Percentiles rank a stretch among this genome's conserved stretches.
phyloP scores from a whole-genome alignment of 2,888 invertebrate genomes.

The Lapara coniferarum region DNA sequence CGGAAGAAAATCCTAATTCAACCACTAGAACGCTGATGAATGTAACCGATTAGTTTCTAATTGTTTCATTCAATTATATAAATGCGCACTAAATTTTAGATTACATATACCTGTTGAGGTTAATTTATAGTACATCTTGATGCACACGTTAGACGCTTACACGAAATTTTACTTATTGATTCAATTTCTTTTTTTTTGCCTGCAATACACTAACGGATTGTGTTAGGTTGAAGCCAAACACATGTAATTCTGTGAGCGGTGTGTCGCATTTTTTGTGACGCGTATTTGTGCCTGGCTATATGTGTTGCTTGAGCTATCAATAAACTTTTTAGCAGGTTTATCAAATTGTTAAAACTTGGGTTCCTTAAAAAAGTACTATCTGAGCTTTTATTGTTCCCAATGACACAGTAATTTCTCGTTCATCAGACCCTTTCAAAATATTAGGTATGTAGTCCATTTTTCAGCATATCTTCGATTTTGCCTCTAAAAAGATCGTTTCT shows the following conservation, averaged over 20 bases:
- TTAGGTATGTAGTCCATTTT: too few species aligned
- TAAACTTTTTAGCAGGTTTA: too few species aligned
- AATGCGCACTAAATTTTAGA: constrained; percentile 8
- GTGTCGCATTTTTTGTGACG: not conserved
- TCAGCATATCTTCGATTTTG: too few species aligned
- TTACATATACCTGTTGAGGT: constrained; percentile 23
- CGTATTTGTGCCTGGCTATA: too few species aligned
- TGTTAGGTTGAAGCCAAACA: not conserved
- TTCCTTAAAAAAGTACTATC: too few species aligned
- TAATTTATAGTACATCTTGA: constrained; percentile 18
- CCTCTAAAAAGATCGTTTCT: too few species aligned
- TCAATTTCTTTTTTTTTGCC: constrained; percentile 14
- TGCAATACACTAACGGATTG: not conserved
- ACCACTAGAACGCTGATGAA: constrained; percentile 42
- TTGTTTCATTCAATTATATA: constrained; percentile 25
- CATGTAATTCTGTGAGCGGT: too few species aligned
- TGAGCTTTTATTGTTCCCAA: too few species aligned
- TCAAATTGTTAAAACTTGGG: too few species aligned
- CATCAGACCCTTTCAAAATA: too few species aligned
- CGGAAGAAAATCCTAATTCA: constrained; percentile 58
- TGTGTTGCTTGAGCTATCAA: too few species aligned
- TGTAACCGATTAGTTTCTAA: constrained; percentile 22
- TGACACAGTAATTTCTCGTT: too few species aligned
- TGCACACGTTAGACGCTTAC: constrained; percentile 14
- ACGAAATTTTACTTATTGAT: constrained; percentile 19